phyloP scores from a whole-genome alignment of 2,888 invertebrate species.

The Nomada flava region DNA sequence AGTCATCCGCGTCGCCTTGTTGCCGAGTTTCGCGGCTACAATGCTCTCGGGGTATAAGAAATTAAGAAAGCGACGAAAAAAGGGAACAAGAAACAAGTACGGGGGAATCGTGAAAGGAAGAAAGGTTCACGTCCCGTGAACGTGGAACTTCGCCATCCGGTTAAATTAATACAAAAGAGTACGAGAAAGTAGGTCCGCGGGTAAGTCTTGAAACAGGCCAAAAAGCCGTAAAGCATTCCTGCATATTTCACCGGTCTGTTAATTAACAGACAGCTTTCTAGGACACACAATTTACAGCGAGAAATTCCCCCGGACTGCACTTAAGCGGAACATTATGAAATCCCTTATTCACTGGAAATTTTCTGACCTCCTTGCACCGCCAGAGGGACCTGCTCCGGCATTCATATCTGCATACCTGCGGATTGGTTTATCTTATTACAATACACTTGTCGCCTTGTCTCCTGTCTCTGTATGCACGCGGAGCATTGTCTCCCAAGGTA shows the following conservation, averaged over 20 bases:
- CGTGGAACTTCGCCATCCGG: slow-evolving; percentile 38
- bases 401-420: background rate
- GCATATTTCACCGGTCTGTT: slow-evolving; percentile 54
- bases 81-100: background rate
- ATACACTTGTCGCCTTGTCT: background rate
- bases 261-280: slow-evolving; percentile 58
- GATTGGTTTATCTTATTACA: slow-evolving; percentile 19
- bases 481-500: background rate
- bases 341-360: slow-evolving; percentile 43
- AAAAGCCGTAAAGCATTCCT: slow-evolving; percentile 47
- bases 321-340: slow-evolving; percentile 47
- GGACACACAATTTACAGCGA: slow-evolving; percentile 53
- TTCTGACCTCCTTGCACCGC: slow-evolving; percentile 9
- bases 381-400: background rate
- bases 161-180: slow-evolving; percentile 55
- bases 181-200: slow-evolving; percentile 38
- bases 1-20: slow-evolving; percentile 13
- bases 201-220: slow-evolving; percentile 49
- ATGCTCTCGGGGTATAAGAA: background rate
- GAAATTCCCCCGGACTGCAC: slow-evolving; percentile 25
- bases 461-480: background rate
- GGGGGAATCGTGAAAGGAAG: background rate
- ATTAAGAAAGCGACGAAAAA: background rate
- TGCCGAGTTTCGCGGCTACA: slow-evolving; percentile 6
- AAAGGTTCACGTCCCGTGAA: slow-evolving; percentile 29